Evolutionary conservation across 2,888 invertebrate genomes (phyloP).

Genomic region (Entomobrya multifasciata): DNA sequence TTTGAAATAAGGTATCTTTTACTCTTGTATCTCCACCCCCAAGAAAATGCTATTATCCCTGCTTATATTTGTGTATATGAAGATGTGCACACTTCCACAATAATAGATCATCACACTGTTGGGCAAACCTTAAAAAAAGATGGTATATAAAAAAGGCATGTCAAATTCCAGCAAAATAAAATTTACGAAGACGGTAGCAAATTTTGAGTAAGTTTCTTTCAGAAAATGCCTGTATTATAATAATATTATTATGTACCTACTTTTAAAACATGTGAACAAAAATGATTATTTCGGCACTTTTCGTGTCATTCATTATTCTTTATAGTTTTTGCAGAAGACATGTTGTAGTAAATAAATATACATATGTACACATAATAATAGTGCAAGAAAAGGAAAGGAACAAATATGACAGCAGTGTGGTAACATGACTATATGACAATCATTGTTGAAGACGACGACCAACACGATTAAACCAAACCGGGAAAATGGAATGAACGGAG

Average conservation of each 20-base stretch:
- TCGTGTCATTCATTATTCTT: slow-evolving; percentile 56
- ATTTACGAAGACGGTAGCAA: slow-evolving; percentile 35
- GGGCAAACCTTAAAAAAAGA: not conserved
- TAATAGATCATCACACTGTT: not conserved
- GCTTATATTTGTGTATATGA: not conserved
- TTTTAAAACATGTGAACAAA: slow-evolving; percentile 31
- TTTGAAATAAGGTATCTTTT: slow-evolving; percentile 1
- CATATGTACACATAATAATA: slow-evolving; percentile 36
- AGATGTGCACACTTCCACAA: not conserved
- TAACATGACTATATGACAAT: slow-evolving; percentile 8
- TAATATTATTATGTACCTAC: slow-evolving; percentile 11
- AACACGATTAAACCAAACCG: slow-evolving; percentile 12
- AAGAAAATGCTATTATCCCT: slow-evolving; percentile 3
- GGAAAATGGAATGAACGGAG: slow-evolving; percentile 22
- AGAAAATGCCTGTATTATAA: no score
- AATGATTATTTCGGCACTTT: slow-evolving; percentile 72
- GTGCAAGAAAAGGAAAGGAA: slow-evolving; percentile 9
- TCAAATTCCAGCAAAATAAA: slow-evolving; percentile 56
- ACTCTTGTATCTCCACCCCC: no score
- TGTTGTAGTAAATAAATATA: slow-evolving; percentile 30
- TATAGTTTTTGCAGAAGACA: slow-evolving; percentile 35
- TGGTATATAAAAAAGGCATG: not conserved
- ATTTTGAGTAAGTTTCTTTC: slow-evolving; percentile 9
- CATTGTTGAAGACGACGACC: not conserved
- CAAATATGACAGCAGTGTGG: slow-evolving; percentile 15